Evolutionary conservation across 2,888 invertebrate genomes (phyloP).

Genomic region (Muschampia plurimacula): DNA sequence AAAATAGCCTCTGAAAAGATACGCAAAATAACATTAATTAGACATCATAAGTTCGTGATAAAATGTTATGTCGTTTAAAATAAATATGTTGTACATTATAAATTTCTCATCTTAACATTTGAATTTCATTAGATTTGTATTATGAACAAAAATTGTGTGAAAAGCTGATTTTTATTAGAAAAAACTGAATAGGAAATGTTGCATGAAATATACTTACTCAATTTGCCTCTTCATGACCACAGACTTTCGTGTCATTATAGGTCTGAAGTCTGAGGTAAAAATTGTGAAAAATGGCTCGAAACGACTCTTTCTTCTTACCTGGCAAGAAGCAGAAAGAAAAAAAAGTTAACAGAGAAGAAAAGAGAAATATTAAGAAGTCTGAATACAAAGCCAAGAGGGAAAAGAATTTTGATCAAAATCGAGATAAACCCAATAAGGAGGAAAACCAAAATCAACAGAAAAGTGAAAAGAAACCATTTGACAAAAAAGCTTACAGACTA

Average conservation of each 20-base stretch:
- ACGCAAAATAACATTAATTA: neutral
- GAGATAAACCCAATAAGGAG: constrained; percentile 46
- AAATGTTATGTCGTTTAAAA: neutral
- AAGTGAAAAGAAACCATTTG: constrained; percentile 85
- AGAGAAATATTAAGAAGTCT: constrained; percentile 38
- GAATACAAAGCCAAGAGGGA: constrained; percentile 55
- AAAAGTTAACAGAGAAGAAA: constrained; percentile 42
- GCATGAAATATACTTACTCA: constrained; percentile 44
- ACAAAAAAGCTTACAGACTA: constrained; percentile 88
- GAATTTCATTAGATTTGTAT: too few species aligned
- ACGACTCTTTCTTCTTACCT: constrained; percentile 67
- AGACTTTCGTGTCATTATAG: constrained; percentile 83
- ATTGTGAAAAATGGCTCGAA: constrained; percentile 66
- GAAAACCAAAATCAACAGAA: constrained; percentile 37
- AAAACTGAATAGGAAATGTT: constrained; percentile 3
- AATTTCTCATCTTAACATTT: too few species aligned
- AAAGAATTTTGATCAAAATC: constrained; percentile 63
- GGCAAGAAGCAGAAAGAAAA: constrained; percentile 56
- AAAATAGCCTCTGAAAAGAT: too few species aligned
- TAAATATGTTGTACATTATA: too few species aligned
- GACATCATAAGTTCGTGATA: neutral
- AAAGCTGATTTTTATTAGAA: neutral
- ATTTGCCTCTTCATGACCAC: constrained; percentile 66
- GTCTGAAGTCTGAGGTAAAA: constrained; percentile 69
- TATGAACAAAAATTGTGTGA: neutral